Conservation (phyloP, 2,113 vertebrate genomes). For the Triplophysa tibetana region DNA sequence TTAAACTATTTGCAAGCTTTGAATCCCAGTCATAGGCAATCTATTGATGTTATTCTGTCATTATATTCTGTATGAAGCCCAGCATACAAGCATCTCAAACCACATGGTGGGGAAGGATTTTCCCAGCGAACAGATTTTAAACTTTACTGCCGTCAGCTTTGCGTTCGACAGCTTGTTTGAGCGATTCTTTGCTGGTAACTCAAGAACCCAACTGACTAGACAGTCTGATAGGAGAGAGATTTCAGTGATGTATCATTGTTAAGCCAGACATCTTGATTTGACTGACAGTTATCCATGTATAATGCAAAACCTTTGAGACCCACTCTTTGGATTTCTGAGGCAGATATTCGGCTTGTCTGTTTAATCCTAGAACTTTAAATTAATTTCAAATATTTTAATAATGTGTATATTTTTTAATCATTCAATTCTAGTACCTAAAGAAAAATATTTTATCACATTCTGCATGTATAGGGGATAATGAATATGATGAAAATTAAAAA, state of each 20-base stretch:
- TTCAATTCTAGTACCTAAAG: too few species aligned
- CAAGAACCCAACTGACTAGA: constrained; percentile 11
- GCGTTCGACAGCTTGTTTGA: constrained; percentile 5
- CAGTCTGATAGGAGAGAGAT: constrained; percentile 16
- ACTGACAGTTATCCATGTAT: constrained; percentile 14
- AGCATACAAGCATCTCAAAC: background rate
- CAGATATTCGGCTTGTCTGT: background rate
- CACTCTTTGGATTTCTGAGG: constrained; percentile 10
- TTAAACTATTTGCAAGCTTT: background rate
- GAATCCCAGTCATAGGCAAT: background rate
- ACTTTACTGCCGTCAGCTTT: background rate
- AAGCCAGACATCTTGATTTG: constrained; percentile 35
- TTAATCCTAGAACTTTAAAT: background rate
- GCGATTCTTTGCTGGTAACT: constrained; percentile 4
- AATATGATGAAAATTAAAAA: too few species aligned
- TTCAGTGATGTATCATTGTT: constrained; percentile 1
- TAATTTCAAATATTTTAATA: too few species aligned
- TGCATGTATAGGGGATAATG: background rate
- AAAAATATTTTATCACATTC: background rate
- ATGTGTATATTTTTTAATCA: too few species aligned
- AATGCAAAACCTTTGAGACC: constrained; percentile 6
- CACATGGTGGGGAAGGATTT: background rate
- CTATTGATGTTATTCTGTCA: background rate
- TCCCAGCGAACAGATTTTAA: background rate
- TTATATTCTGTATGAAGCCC: too few species aligned